These are phyloP conservation scores for Dendrolimus punctatus DNA, from an alignment of 1,140 invertebrate genomes.

Conservation along the genomic window DNA sequence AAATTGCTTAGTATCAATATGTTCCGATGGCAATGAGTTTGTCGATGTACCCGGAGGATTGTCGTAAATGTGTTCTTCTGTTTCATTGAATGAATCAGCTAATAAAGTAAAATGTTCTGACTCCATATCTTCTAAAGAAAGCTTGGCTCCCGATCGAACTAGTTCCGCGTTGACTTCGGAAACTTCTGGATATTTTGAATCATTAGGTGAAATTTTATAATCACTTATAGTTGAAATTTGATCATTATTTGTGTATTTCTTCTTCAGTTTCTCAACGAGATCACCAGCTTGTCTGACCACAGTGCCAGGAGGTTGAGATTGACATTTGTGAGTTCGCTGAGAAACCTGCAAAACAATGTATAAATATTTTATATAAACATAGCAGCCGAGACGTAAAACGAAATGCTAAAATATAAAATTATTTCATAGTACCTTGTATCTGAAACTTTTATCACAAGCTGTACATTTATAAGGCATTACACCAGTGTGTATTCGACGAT, in stretches of 20 bases:
- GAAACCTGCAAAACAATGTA: constrained; percentile 73
- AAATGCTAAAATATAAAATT: no score
- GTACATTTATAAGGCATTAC: constrained; percentile 88
- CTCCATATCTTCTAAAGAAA: constrained; percentile 63
- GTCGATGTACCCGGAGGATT: not conserved
- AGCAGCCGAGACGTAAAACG: no score
- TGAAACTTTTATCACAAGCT: constrained; percentile 85
- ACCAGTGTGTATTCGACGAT: constrained; percentile 87
- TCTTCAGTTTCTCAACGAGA: constrained; percentile 66
- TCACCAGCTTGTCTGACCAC: constrained; percentile 67
- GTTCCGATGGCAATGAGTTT: not conserved
- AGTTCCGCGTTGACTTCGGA: constrained; percentile 59
- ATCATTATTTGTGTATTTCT: constrained; percentile 28
- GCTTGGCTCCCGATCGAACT: constrained; percentile 50
- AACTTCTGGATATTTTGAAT: constrained; percentile 31
- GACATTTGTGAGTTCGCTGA: constrained; percentile 86
- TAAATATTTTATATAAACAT: no score
- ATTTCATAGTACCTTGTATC: constrained; percentile 79
- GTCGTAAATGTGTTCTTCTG: not conserved
- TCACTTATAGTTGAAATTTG: constrained; percentile 1
- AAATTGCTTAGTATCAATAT: constrained; percentile 16
- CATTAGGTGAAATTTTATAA: constrained; percentile 12
- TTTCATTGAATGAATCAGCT: constrained; percentile 29
- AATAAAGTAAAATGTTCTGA: constrained; percentile 57
- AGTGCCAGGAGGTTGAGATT: constrained; percentile 72